phyloP scores from a whole-genome alignment of 2,888 invertebrate genomes.

The Troilus luridus region DNA sequence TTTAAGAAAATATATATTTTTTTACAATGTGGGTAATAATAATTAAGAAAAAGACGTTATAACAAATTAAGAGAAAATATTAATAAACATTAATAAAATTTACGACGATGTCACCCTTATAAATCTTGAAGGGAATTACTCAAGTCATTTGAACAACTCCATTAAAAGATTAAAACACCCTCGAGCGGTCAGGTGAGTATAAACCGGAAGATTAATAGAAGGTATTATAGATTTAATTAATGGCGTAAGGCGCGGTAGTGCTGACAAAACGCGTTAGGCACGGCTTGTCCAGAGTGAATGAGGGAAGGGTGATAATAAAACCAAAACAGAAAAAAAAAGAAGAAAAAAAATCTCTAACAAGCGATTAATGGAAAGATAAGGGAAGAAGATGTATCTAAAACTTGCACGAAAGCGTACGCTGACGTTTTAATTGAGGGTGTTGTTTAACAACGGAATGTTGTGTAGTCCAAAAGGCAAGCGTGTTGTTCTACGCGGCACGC shows the following conservation, averaged over 20 bases:
- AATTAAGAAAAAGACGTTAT: neutral
- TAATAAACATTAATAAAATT: neutral
- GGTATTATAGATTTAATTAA: slow-evolving; percentile 8
- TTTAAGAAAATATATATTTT: no score
- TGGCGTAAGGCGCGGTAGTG: neutral
- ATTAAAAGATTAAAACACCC: slow-evolving; percentile 25
- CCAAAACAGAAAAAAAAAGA: neutral
- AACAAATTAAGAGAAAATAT: no score
- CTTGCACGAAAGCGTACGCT: neutral
- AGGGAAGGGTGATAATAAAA: neutral
- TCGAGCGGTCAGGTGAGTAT: neutral
- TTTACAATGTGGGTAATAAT: no score
- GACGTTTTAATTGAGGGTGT: slow-evolving; percentile 30
- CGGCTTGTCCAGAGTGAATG: neutral
- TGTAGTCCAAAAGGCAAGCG: neutral
- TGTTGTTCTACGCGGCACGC: neutral
- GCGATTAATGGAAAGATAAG: slow-evolving; percentile 41
- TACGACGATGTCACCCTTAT: neutral
- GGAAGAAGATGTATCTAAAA: slow-evolving; percentile 9
- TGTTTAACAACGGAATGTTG: slow-evolving; percentile 16
- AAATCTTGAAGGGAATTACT: neutral
- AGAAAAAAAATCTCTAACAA: slow-evolving; percentile 29
- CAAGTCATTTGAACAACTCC: neutral
- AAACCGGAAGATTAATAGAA: neutral
- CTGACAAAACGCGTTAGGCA: neutral